Evolutionary conservation across 2,113 vertebrate genomes (phyloP).

Genomic region (Eupsittula cactorum): DNA sequence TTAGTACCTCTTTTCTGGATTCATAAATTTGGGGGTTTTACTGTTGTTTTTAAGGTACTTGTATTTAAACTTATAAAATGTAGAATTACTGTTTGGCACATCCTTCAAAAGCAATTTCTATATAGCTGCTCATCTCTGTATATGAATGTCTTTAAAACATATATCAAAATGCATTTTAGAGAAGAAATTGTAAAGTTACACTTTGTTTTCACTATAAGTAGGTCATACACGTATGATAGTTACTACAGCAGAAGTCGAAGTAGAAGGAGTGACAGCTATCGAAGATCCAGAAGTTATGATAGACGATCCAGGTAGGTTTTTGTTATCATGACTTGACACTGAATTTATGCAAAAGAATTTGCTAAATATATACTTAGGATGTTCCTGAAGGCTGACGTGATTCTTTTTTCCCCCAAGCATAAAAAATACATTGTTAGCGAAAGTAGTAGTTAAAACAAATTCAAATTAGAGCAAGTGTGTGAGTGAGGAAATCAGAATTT

Average conservation of each 20-base stretch:
- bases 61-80: background rate
- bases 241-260: constrained; percentile 89
- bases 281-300: constrained; percentile 81
- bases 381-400: background rate
- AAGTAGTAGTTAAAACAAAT: background rate
- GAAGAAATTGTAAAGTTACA: background rate
- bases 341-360: background rate
- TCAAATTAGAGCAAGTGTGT: background rate
- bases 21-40: background rate
- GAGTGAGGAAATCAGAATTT: background rate
- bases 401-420: no score
- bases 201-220: constrained; percentile 51
- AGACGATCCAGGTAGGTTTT: constrained; percentile 82
- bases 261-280: constrained; percentile 83
- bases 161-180: background rate
- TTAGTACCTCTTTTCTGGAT: background rate
- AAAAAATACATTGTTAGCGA: background rate
- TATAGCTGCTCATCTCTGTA: rapidly evolving
- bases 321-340: background rate
- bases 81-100: background rate
- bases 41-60: background rate
- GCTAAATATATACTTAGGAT: background rate
- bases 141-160: background rate
- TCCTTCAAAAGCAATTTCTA: background rate
- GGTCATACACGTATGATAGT: constrained; percentile 90